These are phyloP conservation scores for Polypedilum pembai DNA, from an alignment of 1,140 invertebrate species.

Conservation along the genomic window DNA sequence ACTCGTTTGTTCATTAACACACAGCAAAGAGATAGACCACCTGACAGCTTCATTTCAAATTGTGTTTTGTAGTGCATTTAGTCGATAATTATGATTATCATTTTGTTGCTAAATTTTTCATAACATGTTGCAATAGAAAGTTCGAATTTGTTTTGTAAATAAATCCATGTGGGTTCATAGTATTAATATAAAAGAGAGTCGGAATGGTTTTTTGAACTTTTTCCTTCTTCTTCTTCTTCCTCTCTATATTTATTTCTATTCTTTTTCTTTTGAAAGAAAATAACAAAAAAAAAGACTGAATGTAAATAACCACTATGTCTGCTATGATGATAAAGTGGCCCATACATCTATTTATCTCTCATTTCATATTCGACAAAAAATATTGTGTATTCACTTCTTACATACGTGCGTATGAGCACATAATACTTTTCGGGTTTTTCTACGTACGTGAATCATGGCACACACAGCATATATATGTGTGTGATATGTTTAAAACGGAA, in stretches of 20 bases:
- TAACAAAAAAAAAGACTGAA: background rate
- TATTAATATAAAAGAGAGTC: too few relatives aligned
- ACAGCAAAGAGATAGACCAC: background rate
- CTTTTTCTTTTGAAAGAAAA: too few relatives aligned
- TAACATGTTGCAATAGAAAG: background rate
- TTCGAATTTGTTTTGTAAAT: background rate
- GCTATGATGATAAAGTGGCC: background rate
- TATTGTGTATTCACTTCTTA: background rate
- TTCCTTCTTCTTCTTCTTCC: too few relatives aligned
- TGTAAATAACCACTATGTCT: slow-evolving; percentile 16
- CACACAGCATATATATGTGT: background rate
- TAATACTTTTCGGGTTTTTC: background rate
- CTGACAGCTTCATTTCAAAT: slow-evolving; percentile 9
- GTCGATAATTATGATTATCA: too few relatives aligned
- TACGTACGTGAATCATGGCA: background rate
- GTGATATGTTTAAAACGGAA: background rate
- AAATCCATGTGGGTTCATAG: background rate
- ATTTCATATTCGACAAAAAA: background rate
- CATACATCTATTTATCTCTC: background rate
- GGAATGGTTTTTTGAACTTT: too few relatives aligned
- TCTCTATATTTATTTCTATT: too few relatives aligned
- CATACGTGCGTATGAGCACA: background rate
- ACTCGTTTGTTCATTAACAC: background rate
- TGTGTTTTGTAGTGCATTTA: too few relatives aligned
- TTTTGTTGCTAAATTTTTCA: too few relatives aligned